Evolutionary conservation across 2,888 invertebrate species (phyloP).

Genomic region (Bhutanitis thaidina): DNA sequence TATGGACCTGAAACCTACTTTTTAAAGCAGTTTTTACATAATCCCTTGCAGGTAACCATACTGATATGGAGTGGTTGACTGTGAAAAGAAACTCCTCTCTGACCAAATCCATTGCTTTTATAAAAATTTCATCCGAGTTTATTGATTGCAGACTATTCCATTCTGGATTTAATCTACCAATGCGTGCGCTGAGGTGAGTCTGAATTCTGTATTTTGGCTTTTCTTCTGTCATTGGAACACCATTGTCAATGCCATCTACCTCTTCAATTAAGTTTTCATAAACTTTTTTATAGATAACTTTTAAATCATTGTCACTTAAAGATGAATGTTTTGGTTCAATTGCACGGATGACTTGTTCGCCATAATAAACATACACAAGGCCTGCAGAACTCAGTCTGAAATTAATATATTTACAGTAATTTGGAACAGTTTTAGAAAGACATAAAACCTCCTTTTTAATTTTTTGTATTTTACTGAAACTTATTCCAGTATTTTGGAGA

Average conservation of each 20-base stretch:
- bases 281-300: slow-evolving; percentile 83
- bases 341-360: slow-evolving; percentile 85
- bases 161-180: slow-evolving; percentile 88
- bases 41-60: slow-evolving; percentile 93
- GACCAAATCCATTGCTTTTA: slow-evolving; percentile 87
- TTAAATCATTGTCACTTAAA: slow-evolving; percentile 70
- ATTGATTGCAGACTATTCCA: slow-evolving; percentile 85
- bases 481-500: no score
- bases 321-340: slow-evolving; percentile 64
- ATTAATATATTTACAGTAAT: slow-evolving; percentile 18
- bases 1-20: slow-evolving; percentile 83
- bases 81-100: slow-evolving; percentile 88
- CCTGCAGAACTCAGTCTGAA: slow-evolving; percentile 96
- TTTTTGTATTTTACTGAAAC: no score
- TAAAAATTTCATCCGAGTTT: slow-evolving; percentile 82
- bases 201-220: slow-evolving; percentile 88
- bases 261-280: slow-evolving; percentile 95
- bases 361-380: slow-evolving; percentile 93
- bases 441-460: no score
- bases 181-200: slow-evolving; percentile 88
- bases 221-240: slow-evolving; percentile 89
- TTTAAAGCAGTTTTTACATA: slow-evolving; percentile 87
- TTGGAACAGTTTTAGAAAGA: no score
- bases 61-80: slow-evolving; percentile 81
- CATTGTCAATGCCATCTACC: slow-evolving; percentile 98